Conservation (phyloP, 1,140 invertebrate species). For the Chrysomallon squamiferum region DNA sequence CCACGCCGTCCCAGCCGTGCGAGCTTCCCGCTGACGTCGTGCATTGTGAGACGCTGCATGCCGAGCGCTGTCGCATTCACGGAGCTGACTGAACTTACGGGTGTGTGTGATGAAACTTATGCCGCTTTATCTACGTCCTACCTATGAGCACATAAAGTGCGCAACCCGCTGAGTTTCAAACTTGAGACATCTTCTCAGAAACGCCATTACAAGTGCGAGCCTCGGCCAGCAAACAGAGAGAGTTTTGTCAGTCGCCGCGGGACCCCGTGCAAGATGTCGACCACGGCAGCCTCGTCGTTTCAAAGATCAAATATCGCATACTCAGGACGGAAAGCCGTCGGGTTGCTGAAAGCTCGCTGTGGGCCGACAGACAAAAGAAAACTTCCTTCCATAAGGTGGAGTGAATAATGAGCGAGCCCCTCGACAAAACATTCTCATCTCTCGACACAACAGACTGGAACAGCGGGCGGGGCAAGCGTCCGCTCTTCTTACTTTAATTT, state of each 20-base stretch:
- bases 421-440: too few relatives aligned
- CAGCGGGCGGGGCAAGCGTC: not conserved
- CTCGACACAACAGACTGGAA: too few relatives aligned
- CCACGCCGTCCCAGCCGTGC: not conserved
- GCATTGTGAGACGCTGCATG: not conserved
- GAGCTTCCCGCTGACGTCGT: not conserved
- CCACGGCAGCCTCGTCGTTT: not conserved
- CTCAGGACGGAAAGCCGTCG: not conserved
- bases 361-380: too few relatives aligned
- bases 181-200: not conserved
- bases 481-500: slow-evolving; percentile 3
- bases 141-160: slow-evolving; percentile 5
- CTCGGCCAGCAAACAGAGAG: not conserved
- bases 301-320: not conserved
- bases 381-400: too few relatives aligned
- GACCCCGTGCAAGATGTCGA: not conserved
- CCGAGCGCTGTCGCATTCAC: not conserved
- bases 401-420: too few relatives aligned
- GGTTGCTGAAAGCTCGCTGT: too few relatives aligned
- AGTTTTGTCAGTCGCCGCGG: not conserved
- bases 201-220: not conserved
- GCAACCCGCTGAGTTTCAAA: not conserved
- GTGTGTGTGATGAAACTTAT: slow-evolving; percentile 3
- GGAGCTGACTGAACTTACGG: slow-evolving; percentile 1
- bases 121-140: slow-evolving; percentile 2